phyloP scores from a whole-genome alignment of 92 coral and sea anemone genomes.

The Chrysogorgia sp. region DNA sequence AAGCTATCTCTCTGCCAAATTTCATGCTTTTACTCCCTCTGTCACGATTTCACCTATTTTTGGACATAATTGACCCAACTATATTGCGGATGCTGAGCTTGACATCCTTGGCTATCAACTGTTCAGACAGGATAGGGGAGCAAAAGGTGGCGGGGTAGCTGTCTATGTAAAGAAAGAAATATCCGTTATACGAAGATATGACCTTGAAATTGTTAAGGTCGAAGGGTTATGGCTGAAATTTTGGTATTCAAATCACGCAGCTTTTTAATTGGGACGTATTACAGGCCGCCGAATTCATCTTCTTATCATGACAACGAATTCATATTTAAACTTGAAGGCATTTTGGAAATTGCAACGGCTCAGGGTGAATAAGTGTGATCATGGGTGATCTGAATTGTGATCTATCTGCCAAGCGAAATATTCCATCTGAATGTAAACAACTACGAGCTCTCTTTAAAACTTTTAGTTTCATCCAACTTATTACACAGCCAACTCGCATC shows the following conservation, averaged over 20 bases:
- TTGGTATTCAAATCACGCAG: constrained; percentile 45
- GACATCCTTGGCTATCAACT: too few relatives aligned
- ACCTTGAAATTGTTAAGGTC: constrained; percentile 42
- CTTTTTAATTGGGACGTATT: constrained; percentile 33
- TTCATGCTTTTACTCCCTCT: too few relatives aligned
- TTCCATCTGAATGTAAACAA: constrained; percentile 43
- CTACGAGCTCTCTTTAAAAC: constrained; percentile 31
- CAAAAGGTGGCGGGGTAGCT: too few relatives aligned
- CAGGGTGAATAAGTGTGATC: constrained; percentile 31
- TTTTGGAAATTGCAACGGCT: constrained; percentile 43
- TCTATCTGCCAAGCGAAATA: constrained; percentile 1
- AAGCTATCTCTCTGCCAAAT: too few relatives aligned
- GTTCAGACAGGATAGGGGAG: too few relatives aligned
- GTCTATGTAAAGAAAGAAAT: constrained; percentile 48
- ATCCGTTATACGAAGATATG: constrained; percentile 46
- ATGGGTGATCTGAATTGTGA: constrained; percentile 46
- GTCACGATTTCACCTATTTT: too few relatives aligned
- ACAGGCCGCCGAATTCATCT: constrained; percentile 53
- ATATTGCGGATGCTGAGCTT: too few relatives aligned
- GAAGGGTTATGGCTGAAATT: constrained; percentile 66
- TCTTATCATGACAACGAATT: constrained; percentile 35
- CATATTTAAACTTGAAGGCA: constrained; percentile 32
- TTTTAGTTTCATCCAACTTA: constrained; percentile 28
- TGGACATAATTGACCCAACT: too few relatives aligned
- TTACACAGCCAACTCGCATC: constrained; percentile 12